Evolutionary conservation across 1,140 invertebrate genomes (phyloP), one percentile per base, ranked within the genome.

Genomic region (Apis laboriosa): DNA sequence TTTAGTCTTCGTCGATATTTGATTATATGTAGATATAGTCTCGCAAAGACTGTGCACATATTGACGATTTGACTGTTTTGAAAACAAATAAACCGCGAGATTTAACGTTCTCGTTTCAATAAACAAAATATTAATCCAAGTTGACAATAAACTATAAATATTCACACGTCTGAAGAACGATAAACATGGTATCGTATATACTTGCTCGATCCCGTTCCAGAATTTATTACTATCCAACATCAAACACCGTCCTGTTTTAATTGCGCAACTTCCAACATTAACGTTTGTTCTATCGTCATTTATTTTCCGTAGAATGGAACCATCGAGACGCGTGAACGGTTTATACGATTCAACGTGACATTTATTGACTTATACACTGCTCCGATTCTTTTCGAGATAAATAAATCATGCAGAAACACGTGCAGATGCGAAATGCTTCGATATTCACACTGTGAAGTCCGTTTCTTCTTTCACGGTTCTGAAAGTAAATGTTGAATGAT

Each of bases 201-300:
- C 24, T 55, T 49, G 17, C 21, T 12, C 8, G 19, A 55, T 43
- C 51, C 66, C 51, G 13, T 55, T 21, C 12, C 8, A 7, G 11
- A 66, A 66, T 66, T 66, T 67, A 76, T 1, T 53, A 19, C 61
- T n/a, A 55, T 66, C 28, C 51, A 66, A 19, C 34, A 66, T 77
- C 51, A 43, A 64, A 66, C 24, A 55, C 9, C 34, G 2, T 9
- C 9, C 21, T 28, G 21, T 74, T 49, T 15, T 60, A 60, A 60
- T 74, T 60, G 56, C 61, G 15, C 3, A 53, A 77, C 51, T 66
- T 77, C 11, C 51, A 66, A 8, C 61, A n/a, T 43, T n/a, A 63
- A n/a, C 61, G 51, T 77, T 66, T 66, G 24, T 34, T 51, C 21
- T 43, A 13, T 28, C 12, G 11, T 51, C 51, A 77, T 77, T 75